Conservation (phyloP, 2,797 vertebrate species). For the Neomorphus geoffroyi region DNA sequence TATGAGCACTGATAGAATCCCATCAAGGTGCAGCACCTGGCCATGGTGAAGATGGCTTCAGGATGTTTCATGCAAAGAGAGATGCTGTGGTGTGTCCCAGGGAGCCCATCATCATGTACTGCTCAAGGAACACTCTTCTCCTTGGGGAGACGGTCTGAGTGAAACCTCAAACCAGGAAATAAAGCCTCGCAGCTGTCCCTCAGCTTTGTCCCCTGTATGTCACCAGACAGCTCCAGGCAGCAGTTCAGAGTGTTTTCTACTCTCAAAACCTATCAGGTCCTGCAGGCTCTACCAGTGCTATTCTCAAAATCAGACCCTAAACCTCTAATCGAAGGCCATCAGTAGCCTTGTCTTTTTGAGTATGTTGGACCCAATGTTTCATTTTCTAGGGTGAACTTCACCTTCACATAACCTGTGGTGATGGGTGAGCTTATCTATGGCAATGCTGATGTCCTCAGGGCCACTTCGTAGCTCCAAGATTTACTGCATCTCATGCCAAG, state of each 20-base stretch:
- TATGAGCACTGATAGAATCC: neutral
- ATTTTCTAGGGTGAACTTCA: neutral
- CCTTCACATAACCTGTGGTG: neutral
- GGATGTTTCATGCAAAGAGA: neutral
- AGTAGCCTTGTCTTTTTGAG: neutral
- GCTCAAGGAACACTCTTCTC: rapidly evolving
- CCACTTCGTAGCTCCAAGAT: neutral
- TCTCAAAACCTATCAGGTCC: neutral
- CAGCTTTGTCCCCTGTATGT: neutral
- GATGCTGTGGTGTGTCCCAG: neutral
- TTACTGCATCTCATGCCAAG: neutral
- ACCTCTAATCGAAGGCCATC: neutral
- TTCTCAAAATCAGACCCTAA: neutral
- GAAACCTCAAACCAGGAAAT: neutral
- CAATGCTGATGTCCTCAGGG: neutral
- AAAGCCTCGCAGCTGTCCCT: neutral
- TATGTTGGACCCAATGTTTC: neutral
- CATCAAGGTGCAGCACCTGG: neutral
- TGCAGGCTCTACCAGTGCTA: neutral
- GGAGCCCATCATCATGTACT: rapidly evolving
- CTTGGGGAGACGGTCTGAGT: neutral
- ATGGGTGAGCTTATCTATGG: neutral
- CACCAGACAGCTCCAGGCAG: rapidly evolving
- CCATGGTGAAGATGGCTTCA: too few relatives aligned
- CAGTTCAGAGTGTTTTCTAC: too few relatives aligned